These are phyloP conservation scores for Notodonta dromedarius DNA, from an alignment of 2,888 invertebrate species.

Conservation along the genomic window DNA sequence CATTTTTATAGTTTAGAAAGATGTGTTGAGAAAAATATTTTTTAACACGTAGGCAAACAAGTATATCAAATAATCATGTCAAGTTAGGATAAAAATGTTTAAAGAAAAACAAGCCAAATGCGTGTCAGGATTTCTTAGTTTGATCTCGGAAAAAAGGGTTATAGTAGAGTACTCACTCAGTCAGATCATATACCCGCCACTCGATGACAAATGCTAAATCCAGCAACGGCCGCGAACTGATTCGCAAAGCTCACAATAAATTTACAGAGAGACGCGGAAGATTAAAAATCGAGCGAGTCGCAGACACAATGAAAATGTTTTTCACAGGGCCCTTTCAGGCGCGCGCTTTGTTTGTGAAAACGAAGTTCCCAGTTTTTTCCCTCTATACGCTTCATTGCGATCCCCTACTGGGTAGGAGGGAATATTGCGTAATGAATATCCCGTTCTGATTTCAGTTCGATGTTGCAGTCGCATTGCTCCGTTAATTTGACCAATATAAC, in stretches of 20 bases:
- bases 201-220: constrained; percentile 54
- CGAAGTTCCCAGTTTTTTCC: constrained; percentile 76
- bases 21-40: too few species aligned
- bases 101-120: too few species aligned
- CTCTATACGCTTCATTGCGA: constrained; percentile 74
- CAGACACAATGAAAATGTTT: constrained; percentile 83
- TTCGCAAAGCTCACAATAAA: constrained; percentile 73
- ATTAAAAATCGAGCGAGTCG: constrained; percentile 82
- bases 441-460: constrained; percentile 53
- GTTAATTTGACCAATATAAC: constrained; percentile 56
- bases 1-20: too few species aligned
- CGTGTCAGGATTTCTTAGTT: too few species aligned
- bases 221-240: constrained; percentile 54
- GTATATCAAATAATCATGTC: too few species aligned
- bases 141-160: too few species aligned
- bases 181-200: constrained; percentile 19
- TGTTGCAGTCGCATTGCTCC: constrained; percentile 41
- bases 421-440: constrained; percentile 75
- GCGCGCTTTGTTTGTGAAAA: constrained; percentile 78
- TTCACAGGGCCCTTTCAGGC: constrained; percentile 77
- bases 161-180: not conserved
- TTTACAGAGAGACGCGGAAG: constrained; percentile 72
- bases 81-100: too few species aligned
- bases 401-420: constrained; percentile 57
- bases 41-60: too few species aligned